Base-by-base conservation (phyloP, 2,797 vertebrate genomes). In the Champsocephalus esox region DNA sequence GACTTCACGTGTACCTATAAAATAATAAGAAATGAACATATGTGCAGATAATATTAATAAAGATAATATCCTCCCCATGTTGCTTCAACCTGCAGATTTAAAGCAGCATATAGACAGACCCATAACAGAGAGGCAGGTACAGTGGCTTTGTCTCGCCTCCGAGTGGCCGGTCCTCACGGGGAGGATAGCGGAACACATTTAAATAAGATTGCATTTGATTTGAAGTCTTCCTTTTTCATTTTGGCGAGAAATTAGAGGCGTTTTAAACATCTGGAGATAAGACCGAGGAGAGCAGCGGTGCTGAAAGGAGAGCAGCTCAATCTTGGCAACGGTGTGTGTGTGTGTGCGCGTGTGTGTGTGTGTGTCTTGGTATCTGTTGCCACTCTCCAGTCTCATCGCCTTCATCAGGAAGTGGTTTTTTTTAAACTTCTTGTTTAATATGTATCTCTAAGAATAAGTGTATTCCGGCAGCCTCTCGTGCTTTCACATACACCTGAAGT, bases 271-370 rank as follows among this genome's bases (percentile, higher is more conserved):
- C 28, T 59, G 68, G 65, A 62, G 68, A 32, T 61, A 75, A 77
- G 32, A 62, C 17, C 49, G 58, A 70, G 78, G 58, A 70, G 78
- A 81, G 73, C 57, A 59, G 77, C 86, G 88, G 89, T 93, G 92
- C 93, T 95, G 91, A 93, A 93, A 87, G 92, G 88, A 93, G 79
- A 94, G 91, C 89, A 81, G 85, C 79, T 75, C 56, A 70, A 70
- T 70, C 70, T 84, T 90, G 85, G 87, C 88, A 89, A 45, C 70
- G 70, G 64, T 69, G 60, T 34, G 34, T 0, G 14, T 12, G 56
- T 14, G 79, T 65, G 58, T 66, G 70, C 16, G 69, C 21, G 75
- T 44, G 67, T 16, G 72, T 45, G 67, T 13, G 45, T 12, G 67
- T 16, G 66, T 45, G 45, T 54, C 32, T 65, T 28, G 11, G 41